A percentile compares a stretch with the other conserved stretches of the same genome.
These are phyloP conservation scores for Sepiola atlantica DNA, from an alignment of 2,888 invertebrate genomes.

Conservation along the genomic window DNA sequence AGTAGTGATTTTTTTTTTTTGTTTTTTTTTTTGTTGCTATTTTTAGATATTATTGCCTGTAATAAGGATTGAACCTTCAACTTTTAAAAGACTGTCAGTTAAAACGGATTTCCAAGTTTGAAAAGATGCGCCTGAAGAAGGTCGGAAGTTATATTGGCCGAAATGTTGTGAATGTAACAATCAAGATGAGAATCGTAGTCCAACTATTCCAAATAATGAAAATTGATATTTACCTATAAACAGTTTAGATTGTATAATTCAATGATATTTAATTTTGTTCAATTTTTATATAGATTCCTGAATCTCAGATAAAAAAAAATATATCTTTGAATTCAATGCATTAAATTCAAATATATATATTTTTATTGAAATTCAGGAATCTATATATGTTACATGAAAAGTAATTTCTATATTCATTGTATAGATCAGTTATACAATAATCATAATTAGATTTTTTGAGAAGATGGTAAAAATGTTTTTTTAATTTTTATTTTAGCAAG, in stretches of 20 bases:
- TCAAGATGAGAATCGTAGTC: too few relatives aligned
- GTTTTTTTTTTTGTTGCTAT: too few relatives aligned
- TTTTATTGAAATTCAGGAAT: too few relatives aligned
- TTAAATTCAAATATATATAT: not conserved
- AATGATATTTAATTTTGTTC: not conserved
- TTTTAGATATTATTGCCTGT: too few relatives aligned
- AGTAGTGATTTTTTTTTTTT: too few relatives aligned
- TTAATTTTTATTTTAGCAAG: not conserved
- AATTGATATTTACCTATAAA: not conserved
- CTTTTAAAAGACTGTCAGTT: too few relatives aligned
- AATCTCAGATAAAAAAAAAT: not conserved
- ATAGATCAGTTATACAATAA: not conserved
- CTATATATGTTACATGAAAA: not conserved
- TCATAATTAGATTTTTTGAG: not conserved
- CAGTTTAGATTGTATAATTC: not conserved
- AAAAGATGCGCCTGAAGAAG: too few relatives aligned
- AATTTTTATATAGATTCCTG: not conserved
- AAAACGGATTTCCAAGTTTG: too few relatives aligned
- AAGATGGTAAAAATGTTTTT: not conserved
- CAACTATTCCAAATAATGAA: too few relatives aligned
- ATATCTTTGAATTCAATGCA: not conserved
- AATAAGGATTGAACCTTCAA: too few relatives aligned
- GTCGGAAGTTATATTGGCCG: too few relatives aligned
- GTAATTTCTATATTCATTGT: not conserved
- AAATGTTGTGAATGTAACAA: too few relatives aligned